Evolutionary conservation across 2,797 vertebrate genomes (phyloP).

Genomic region (Lutjanus argentimaculatus): DNA sequence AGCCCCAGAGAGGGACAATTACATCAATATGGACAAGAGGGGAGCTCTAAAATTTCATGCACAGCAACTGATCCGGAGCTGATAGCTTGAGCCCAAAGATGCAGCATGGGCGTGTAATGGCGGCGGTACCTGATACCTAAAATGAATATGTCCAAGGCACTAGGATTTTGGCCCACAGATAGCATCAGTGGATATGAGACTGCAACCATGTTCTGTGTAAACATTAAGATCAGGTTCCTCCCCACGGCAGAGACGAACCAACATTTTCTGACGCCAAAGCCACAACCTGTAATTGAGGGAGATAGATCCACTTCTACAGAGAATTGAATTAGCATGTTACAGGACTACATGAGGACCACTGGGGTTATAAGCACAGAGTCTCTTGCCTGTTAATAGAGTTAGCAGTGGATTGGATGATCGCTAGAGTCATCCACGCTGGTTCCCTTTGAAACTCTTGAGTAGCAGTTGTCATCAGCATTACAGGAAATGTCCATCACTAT

Average conservation of each 20-base stretch:
- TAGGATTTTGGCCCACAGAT: conserved; percentile 10
- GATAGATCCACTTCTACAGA: conserved; percentile 47
- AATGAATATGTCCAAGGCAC: conserved; percentile 9
- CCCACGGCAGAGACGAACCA: not conserved
- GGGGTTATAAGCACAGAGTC: conserved; percentile 24
- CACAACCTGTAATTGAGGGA: conserved; percentile 43
- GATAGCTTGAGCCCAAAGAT: conserved; percentile 29
- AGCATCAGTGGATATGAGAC: conserved; percentile 14
- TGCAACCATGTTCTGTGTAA: not conserved
- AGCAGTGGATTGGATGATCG: conserved; percentile 16
- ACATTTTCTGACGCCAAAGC: conserved; percentile 44
- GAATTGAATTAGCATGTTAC: conserved; percentile 58
- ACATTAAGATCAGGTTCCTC: conserved; percentile 47
- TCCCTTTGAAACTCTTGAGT: conserved; percentile 23
- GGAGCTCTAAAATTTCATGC: conserved; percentile 46
- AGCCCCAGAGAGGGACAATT: conserved; percentile 46
- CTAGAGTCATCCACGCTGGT: conserved; percentile 1
- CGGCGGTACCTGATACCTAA: conserved; percentile 23
- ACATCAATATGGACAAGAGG: conserved; percentile 25
- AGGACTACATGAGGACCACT: conserved; percentile 20
- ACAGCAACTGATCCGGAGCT: conserved; percentile 29
- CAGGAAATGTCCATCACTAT: conserved; percentile 9
- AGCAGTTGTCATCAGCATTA: conserved; percentile 13
- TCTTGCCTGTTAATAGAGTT: conserved; percentile 46
- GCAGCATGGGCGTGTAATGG: conserved; percentile 11